Base-by-base conservation (phyloP, 2,888 invertebrate species). In the Cryptocephalus moraei region DNA sequence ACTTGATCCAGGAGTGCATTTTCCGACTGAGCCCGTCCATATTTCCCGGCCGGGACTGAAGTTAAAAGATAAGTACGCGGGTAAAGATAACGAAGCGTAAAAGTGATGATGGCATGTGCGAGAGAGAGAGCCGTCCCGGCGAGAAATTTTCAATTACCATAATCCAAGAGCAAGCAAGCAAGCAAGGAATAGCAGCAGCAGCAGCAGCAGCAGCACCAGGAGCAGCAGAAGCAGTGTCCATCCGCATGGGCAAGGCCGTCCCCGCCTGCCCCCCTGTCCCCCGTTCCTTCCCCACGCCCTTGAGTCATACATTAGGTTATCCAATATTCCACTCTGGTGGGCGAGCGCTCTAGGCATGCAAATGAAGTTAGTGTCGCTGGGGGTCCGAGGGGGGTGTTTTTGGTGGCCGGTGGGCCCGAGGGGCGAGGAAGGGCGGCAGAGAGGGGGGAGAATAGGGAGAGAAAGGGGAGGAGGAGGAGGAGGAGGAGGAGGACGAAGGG, bases 281-380 rank as follows among this genome's bases (percentile, higher is more conserved):
- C 22, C 22, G 22, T 22, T 6, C 36, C 12, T 36, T 12, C 36
- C 12, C 36, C 36, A 36, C 42, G 32, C 42, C 42, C 42, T 42
- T 42, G 60, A 63, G 62, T 62, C 64, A 64, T 66, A 65, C 68
- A 67, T 68, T 67, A 67, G 66, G 66, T 66, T 68, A 68, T 68
- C 68, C 42, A 42, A 42, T 70, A 69, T 70, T 70, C 70, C 69
- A 67, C 69, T 68, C 67, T 67, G 65, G 66, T 68, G 67, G 64
- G 66, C 66, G 66, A 69, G 65, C 65, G 69, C 68, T 66, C 66
- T 64, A 66, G 68, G 71, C 71, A 70, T 71, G 70, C 70, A 71
- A 71, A 70, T 71, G 70, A 71, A 71, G 71, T 70, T 68, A 68
- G 65, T 65, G 67, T 66, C 66, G 64, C 57, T 57, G 62, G 57